Evolutionary conservation across 2,113 vertebrate genomes (phyloP).

Genomic region (Rhinoderma darwinii): DNA sequence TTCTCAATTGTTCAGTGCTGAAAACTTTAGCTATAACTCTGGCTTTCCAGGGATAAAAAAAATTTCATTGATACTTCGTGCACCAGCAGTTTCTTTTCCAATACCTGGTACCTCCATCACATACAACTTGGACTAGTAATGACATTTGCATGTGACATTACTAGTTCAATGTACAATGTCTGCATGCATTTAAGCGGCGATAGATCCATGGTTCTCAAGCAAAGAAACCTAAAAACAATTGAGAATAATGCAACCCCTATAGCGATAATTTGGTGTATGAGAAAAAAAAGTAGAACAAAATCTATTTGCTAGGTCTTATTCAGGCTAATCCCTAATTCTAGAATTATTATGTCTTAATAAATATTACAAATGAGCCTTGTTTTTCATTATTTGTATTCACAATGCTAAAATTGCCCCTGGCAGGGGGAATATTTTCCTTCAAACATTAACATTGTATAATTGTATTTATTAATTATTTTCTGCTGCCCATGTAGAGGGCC

Average conservation of each 20-base stretch:
- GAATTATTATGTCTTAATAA: background rate
- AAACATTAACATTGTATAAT: background rate
- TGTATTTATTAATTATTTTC: constrained; percentile 21
- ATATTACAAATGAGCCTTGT: background rate
- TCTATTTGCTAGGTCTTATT: background rate
- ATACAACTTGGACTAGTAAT: background rate
- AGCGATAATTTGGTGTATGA: background rate
- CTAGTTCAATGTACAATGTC: background rate
- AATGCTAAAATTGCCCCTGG: background rate
- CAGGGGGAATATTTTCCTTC: background rate
- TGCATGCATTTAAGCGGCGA: background rate
- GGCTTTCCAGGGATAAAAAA: too few species aligned
- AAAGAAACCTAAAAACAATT: background rate
- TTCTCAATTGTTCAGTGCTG: too few species aligned
- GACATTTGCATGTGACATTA: background rate
- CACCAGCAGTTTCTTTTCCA: too few species aligned
- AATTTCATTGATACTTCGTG: too few species aligned
- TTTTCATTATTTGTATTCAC: background rate
- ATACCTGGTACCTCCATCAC: too few species aligned
- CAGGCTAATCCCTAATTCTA: background rate
- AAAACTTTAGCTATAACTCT: too few species aligned
- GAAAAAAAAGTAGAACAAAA: background rate
- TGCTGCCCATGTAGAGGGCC: background rate
- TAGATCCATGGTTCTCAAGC: too few species aligned
- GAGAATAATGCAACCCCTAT: background rate